Base-by-base conservation (phyloP, 2,113 vertebrate genomes). In the Gymnorhina tibicen region DNA sequence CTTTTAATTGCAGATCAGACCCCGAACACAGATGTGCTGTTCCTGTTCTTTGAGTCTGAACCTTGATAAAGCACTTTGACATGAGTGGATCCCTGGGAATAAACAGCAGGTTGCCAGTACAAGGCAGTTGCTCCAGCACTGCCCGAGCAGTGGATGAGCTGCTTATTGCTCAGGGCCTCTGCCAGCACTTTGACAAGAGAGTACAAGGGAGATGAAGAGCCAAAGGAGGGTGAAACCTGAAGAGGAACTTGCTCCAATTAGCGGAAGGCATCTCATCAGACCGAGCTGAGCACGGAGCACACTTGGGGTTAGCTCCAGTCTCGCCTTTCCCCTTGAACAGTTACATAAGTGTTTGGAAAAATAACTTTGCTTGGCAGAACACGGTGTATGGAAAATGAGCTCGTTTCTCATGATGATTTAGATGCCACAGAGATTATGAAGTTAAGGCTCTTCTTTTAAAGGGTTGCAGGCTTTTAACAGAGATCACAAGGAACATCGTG, bases 391-490 rank as follows among this genome's bases (percentile, higher is more conserved):
- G 84, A 69, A 93, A 89, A 91, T 78, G 63, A 93, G 49, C 94
- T 89, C 16, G 0, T 95, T 91, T 68, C 91, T 96, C 92, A 53
- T 23, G 74, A 67, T 94, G 75, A 86, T 96, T 79, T 83, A 92
- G 93, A 72, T 69, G 56, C 78, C 89, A 11, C 19, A 12, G 81
- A 96, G 79, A 63, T 78, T 69, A 64, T 76, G 69, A 87, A 93
- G 67, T 76, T 94, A 84, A 77, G 87, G 44, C 42, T 96, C 74
- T 89, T 92, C 58, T 82, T 96, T 95, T 87, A 93, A 95, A 95
- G 52, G 44, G 82, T 79, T 97, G 76, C 66, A 91, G 42, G 68
- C 83, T 96, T 89, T 95, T 91, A 95, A 63, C 39, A 83, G 62
- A 82, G 91, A 91, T 95, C 64, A 84, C 91, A 94, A 92, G 58